Conservation (phyloP, 2,113 vertebrate genomes). For the Puffinus mauretanicus region DNA sequence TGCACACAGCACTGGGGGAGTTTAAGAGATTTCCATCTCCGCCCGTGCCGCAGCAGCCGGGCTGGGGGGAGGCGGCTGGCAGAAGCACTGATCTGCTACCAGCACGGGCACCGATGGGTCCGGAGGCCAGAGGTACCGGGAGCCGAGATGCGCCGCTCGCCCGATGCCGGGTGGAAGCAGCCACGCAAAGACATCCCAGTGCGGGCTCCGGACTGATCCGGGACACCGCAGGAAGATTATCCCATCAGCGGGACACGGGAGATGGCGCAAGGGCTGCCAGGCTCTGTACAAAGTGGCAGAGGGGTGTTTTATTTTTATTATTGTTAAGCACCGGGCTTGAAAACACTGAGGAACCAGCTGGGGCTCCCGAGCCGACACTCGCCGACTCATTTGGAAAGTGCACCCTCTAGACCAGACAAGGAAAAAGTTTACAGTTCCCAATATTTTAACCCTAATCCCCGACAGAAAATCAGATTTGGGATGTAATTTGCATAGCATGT, state of each 20-base stretch:
- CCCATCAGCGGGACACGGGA: neutral
- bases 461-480: slow-evolving; percentile 78
- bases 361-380: neutral
- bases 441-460: neutral
- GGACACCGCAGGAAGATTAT: neutral
- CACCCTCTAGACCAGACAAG: neutral
- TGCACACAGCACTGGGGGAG: too few species aligned
- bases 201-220: neutral
- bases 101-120: neutral
- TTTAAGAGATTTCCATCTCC: neutral
- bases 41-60: neutral
- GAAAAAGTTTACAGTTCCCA: neutral
- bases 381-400: rapidly evolving
- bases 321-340: neutral
- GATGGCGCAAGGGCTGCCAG: neutral
- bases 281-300: rapidly evolving
- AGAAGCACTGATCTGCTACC: neutral
- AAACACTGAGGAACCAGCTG: neutral
- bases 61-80: neutral
- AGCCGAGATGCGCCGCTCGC: neutral
- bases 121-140: neutral
- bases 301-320: neutral
- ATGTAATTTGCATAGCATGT: slow-evolving; percentile 86
- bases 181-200: neutral
- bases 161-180: too few species aligned